Base-by-base conservation (phyloP, 1,140 invertebrate species). In the Pantala flavescens region DNA sequence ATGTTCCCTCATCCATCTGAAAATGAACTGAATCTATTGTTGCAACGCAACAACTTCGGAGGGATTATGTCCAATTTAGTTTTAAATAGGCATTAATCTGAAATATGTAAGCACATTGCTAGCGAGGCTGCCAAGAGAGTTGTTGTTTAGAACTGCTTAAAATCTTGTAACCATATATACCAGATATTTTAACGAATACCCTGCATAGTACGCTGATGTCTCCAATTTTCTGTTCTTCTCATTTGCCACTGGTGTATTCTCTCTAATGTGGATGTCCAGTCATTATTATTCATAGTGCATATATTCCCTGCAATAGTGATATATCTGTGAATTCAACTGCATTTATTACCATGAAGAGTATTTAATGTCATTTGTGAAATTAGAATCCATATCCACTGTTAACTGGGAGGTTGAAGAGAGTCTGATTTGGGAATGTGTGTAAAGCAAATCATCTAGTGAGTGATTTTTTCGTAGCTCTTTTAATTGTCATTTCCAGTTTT, bases 291-390 rank as follows among this genome's bases (percentile, higher is more conserved):
- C 49, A 63, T 63, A 63, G 49, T 63, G 49, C 49, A 21, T 63
- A 63, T 63, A 63, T 63, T 63, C n/a, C 49, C 49, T 63, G 49
- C 49, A 63, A 63, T 63, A 63, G 49, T 63, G 28, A 36, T 63
- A 63, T 63, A 63, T 12, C 12, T 63, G 49, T 63, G 49, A 63
- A 63, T 63, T 63, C 49, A 63, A 63, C 49, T 63, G 49, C 49
- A 63, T 63, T 63, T 63, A 63, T 5, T 63, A 63, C 49, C 49
- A 63, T 19, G 49, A 63, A 63, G 49, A 63, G 49, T 63, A 63
- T 63, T 63, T 12, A 63, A 21, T 63, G 49, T 63, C 49, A 63
- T 63, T 63, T 63, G 49, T 63, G 49, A 63, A 49, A 63, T 63
- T 63, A 63, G 49, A 19, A 63, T 16, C 49, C n/a, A 63, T 63